Evolutionary conservation across 2,888 invertebrate species (phyloP), one percentile per base, ranked within the genome.

Genomic region (Unio delphinus): DNA sequence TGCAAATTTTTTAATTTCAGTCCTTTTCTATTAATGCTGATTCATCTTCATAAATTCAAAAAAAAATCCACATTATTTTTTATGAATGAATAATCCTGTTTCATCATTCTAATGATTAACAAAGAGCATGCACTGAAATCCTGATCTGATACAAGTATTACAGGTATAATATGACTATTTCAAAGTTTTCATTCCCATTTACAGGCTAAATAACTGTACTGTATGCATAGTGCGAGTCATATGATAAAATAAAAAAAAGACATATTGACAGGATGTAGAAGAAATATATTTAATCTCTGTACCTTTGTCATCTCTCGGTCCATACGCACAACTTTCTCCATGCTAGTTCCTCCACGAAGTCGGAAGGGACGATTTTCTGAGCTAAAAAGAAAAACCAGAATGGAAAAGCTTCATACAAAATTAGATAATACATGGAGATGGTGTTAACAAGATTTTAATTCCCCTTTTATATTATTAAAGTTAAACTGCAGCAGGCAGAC

Each of bases 241-340:
- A 58, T 58, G 23, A 23, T 23, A 23, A 23, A 23, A 23, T 23
- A 23, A 23, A 23, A 11, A 58, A 11, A 26, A 58, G 8, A 58
- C 26, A 58, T 18, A 26, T 18, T 23, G 58, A 58, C 15, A 58
- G n/a, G 1, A 58, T 58, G 20, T 11, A 2, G 26, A 18, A 15
- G 0, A 11, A 11, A 45, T 11, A 45, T 11, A 45, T 11, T 18
- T 34, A 30, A 45, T 20, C 15, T 64, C 8, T 20, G 56, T 61
- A 87, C 87, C 83, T 88, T 89, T 23, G 85, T 85, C 79, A 89
- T 83, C 70, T 89, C 89, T 67, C 87, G 74, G 77, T 89, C 89
- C 78, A 89, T 83, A 34, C 88, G 69, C 11, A 88, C 86, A 8
- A 88, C 86, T 70, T 86, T 86, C 70, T 89, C 89, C 83, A 88